Conservation (phyloP, 2,797 vertebrate species). For the Pterois miles region DNA sequence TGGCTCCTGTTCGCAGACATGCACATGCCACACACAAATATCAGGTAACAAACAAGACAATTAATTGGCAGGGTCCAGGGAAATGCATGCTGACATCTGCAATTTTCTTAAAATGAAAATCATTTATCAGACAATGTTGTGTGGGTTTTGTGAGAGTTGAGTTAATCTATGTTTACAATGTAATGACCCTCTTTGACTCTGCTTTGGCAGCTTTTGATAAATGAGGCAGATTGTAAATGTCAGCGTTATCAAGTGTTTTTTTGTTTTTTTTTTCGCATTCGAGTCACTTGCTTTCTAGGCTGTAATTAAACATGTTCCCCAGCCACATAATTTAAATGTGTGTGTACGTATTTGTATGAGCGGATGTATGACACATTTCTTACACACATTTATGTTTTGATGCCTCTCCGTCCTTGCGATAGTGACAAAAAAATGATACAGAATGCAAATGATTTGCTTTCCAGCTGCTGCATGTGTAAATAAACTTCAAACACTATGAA, state of each 20-base stretch:
- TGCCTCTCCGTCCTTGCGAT: conserved; percentile 5
- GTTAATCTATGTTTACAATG: conserved; percentile 82
- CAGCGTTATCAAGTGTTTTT: conserved; percentile 80
- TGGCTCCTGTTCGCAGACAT: conserved; percentile 23
- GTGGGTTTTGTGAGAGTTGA: conserved; percentile 71
- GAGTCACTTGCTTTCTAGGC: conserved; percentile 63
- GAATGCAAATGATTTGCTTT: conserved; percentile 20
- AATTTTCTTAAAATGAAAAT: conserved; percentile 66
- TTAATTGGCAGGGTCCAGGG: conserved; percentile 64
- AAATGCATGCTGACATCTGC: conserved; percentile 67
- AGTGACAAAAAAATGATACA: conserved; percentile 13
- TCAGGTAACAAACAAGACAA: conserved; percentile 41
- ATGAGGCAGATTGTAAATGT: conserved; percentile 85
- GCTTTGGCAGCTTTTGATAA: conserved; percentile 83
- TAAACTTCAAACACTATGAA: conserved; percentile 10
- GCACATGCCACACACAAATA: neutral
- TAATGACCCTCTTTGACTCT: conserved; percentile 81
- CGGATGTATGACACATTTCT: conserved; percentile 24
- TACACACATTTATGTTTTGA: conserved; percentile 7
- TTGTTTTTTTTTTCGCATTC: conserved; percentile 29
- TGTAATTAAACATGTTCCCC: conserved; percentile 77
- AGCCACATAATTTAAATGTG: conserved; percentile 53
- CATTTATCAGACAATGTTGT: conserved; percentile 65
- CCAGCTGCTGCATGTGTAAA: neutral
- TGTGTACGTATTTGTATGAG: conserved; percentile 14